phyloP scores from a whole-genome alignment of 1,140 invertebrate genomes.

The Calycopis cecrops region DNA sequence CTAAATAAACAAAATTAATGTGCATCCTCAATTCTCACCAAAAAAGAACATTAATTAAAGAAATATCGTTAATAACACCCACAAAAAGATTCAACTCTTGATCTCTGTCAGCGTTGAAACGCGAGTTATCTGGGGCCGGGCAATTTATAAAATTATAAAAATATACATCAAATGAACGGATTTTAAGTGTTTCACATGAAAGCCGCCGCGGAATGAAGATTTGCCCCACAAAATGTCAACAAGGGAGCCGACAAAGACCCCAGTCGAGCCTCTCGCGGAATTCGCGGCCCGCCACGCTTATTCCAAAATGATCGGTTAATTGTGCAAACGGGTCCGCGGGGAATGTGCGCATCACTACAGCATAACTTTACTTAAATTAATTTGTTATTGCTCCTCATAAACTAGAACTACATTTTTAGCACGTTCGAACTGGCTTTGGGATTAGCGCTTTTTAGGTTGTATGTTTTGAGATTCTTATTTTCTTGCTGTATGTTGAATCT shows the following conservation, averaged over 20 bases:
- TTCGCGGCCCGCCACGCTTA: constrained; percentile 48
- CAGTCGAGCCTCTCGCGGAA: constrained; percentile 40
- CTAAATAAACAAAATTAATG: too few relatives aligned
- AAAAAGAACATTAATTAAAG: too few relatives aligned
- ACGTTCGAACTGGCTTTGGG: neutral
- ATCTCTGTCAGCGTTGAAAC: neutral
- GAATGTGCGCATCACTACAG: neutral
- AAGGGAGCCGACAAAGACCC: constrained; percentile 54
- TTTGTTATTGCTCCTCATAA: constrained; percentile 9
- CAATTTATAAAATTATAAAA: constrained; percentile 37
- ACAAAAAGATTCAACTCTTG: too few relatives aligned
- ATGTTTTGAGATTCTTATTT: too few relatives aligned
- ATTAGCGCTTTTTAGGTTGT: too few relatives aligned
- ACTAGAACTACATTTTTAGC: neutral
- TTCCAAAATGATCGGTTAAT: constrained; percentile 65
- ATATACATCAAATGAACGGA: constrained; percentile 63
- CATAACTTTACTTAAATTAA: constrained; percentile 12
- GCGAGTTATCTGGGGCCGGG: constrained; percentile 13
- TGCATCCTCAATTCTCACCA: too few relatives aligned
- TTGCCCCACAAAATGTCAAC: constrained; percentile 71
- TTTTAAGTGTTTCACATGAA: constrained; percentile 54
- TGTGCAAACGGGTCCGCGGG: constrained; percentile 44
- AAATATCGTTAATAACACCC: too few relatives aligned
- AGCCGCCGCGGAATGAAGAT: constrained; percentile 66
- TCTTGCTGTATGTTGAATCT: too few relatives aligned